Conservation (phyloP, 2,113 vertebrate genomes). For the Perca schrenkii region DNA sequence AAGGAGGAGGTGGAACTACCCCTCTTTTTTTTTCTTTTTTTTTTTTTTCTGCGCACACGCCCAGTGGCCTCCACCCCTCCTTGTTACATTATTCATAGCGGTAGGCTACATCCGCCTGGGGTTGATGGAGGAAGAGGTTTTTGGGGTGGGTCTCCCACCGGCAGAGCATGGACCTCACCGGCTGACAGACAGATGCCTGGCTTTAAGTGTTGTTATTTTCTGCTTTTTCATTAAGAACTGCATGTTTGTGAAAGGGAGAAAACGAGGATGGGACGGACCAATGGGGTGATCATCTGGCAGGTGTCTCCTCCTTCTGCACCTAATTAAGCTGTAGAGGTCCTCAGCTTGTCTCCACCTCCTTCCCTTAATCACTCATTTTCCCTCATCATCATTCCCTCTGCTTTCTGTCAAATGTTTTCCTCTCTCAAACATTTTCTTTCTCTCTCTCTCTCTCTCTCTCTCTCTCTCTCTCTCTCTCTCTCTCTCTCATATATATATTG, state of each 20-base stretch:
- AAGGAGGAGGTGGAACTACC: slow-evolving; percentile 56
- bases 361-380: slow-evolving; percentile 47
- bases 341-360: slow-evolving; percentile 55
- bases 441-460: neutral
- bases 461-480: neutral
- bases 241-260: slow-evolving; percentile 1
- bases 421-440: neutral
- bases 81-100: slow-evolving; percentile 82
- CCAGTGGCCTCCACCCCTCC: slow-evolving; percentile 72
- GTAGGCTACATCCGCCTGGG: slow-evolving; percentile 44
- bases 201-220: slow-evolving; percentile 44
- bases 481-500: neutral
- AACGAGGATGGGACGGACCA: neutral
- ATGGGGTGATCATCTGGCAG: slow-evolving; percentile 52
- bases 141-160: slow-evolving; percentile 11
- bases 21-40: slow-evolving; percentile 22
- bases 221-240: slow-evolving; percentile 9
- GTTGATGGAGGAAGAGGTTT: slow-evolving; percentile 43
- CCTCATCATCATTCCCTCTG: slow-evolving; percentile 1
- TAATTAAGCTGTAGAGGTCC: slow-evolving; percentile 65
- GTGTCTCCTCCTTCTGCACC: slow-evolving; percentile 57
- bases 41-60: slow-evolving; percentile 44
- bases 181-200: slow-evolving; percentile 35
- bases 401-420: neutral
- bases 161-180: slow-evolving; percentile 22